Conservation (phyloP, 2,888 invertebrate species). For the Pyralis farinalis region DNA sequence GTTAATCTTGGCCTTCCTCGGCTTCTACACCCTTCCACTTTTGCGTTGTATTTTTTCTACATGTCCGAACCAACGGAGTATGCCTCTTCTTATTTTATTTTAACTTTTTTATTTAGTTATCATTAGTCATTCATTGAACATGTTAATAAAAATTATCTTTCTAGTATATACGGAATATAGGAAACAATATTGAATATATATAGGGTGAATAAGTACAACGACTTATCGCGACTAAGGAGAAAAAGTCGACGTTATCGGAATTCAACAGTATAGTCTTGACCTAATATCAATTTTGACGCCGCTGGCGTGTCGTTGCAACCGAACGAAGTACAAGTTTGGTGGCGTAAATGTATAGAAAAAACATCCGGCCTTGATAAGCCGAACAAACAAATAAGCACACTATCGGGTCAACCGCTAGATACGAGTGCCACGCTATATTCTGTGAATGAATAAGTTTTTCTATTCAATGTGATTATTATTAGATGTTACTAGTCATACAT, state of each 20-base stretch:
- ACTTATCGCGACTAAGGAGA: not conserved
- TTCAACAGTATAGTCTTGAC: constrained; percentile 63
- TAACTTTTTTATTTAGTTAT: no score
- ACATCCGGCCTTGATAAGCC: constrained; percentile 80
- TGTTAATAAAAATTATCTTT: no score
- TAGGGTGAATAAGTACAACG: not conserved
- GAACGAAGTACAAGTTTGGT: constrained; percentile 66
- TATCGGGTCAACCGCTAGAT: constrained; percentile 77
- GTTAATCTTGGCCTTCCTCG: no score
- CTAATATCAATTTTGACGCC: constrained; percentile 66
- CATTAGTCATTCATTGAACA: no score
- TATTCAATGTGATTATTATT: constrained; percentile 19
- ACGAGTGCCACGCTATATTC: constrained; percentile 59
- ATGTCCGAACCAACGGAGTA: no score
- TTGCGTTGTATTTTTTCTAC: no score
- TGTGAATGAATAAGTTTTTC: constrained; percentile 61
- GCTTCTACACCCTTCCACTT: no score
- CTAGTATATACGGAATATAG: no score
- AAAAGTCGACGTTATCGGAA: constrained; percentile 56
- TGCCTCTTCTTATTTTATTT: no score
- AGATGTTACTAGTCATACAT: not conserved
- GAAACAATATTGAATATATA: no score
- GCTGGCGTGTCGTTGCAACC: constrained; percentile 55
- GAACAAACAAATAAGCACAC: constrained; percentile 76
- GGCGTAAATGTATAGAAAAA: constrained; percentile 78